These are phyloP conservation scores for Agriopis marginaria DNA, from an alignment of 2,888 invertebrate species.

Conservation along the genomic window DNA sequence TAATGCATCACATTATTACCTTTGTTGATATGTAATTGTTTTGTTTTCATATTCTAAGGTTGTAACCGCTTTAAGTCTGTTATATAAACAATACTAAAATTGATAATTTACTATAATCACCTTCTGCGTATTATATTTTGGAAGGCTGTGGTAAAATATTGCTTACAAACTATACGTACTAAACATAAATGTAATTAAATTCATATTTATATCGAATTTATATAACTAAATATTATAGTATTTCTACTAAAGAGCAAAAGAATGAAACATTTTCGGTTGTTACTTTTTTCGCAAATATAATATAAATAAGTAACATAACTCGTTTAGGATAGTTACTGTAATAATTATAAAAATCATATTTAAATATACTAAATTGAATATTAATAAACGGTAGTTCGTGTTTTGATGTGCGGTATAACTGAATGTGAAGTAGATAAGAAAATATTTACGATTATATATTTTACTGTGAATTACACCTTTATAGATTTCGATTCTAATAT, in stretches of 20 bases:
- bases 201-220: slow-evolving; percentile 40
- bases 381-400: slow-evolving; percentile 29
- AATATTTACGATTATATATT: slow-evolving; percentile 31
- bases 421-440: slow-evolving; percentile 25
- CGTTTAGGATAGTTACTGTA: slow-evolving; percentile 14
- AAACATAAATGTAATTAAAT: slow-evolving; percentile 26
- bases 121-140: slow-evolving; percentile 10
- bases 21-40: slow-evolving; percentile 14
- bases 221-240: slow-evolving; percentile 17
- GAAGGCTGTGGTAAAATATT: slow-evolving; percentile 29
- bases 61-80: slow-evolving; percentile 12
- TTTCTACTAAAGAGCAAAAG: background rate
- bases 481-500: slow-evolving; percentile 35
- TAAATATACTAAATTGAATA: slow-evolving; percentile 14
- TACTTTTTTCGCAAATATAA: slow-evolving; percentile 11
- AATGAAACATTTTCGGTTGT: background rate
- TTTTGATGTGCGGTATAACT: slow-evolving; percentile 39
- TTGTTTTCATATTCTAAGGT: slow-evolving; percentile 25
- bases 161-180: slow-evolving; percentile 30
- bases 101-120: background rate
- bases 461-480: slow-evolving; percentile 37
- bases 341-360: slow-evolving; percentile 12
- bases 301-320: background rate
- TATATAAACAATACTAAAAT: background rate
- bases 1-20: slow-evolving; percentile 14